Conservation (phyloP, 2,797 vertebrate genomes). For the Takifugu rubripes region DNA sequence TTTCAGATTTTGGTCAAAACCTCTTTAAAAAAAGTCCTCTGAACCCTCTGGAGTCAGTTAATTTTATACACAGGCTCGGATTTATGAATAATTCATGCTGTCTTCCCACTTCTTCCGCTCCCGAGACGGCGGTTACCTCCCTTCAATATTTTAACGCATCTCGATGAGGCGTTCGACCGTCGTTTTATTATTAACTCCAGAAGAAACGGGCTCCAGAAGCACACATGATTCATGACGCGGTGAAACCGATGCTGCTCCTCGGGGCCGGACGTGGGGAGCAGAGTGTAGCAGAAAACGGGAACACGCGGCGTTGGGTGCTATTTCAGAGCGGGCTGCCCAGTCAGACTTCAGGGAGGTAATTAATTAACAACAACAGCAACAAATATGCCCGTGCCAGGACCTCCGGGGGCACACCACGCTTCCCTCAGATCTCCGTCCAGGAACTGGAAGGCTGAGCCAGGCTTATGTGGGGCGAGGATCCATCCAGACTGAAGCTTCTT, state of each 20-base stretch:
- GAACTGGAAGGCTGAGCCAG: constrained; percentile 56
- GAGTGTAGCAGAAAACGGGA: constrained; percentile 56
- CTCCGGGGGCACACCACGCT: constrained; percentile 59
- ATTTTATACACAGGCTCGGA: constrained; percentile 1
- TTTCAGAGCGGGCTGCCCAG: constrained; percentile 65
- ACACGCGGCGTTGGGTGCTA: constrained; percentile 60
- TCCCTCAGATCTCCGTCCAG: constrained; percentile 73
- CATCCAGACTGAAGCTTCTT: constrained; percentile 40
- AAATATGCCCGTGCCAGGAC: constrained; percentile 71
- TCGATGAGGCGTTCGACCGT: constrained; percentile 5
- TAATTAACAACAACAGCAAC: constrained; percentile 79
- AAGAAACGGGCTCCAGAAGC: constrained; percentile 1
- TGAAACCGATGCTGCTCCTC: constrained; percentile 38
- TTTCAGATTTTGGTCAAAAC: neutral
- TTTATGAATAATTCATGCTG: constrained; percentile 19
- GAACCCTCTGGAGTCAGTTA: constrained; percentile 5
- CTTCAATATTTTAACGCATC: constrained; percentile 4
- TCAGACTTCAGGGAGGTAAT: constrained; percentile 77
- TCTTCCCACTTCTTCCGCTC: constrained; percentile 6
- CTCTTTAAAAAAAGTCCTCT: too few species aligned
- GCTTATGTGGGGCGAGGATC: constrained; percentile 53
- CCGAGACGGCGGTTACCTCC: constrained; percentile 11
- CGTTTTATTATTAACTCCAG: neutral
- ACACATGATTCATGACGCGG: constrained; percentile 32
- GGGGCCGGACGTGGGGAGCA: constrained; percentile 43